Conservation (phyloP, 2,113 vertebrate genomes). For the Scatophagus argus region DNA sequence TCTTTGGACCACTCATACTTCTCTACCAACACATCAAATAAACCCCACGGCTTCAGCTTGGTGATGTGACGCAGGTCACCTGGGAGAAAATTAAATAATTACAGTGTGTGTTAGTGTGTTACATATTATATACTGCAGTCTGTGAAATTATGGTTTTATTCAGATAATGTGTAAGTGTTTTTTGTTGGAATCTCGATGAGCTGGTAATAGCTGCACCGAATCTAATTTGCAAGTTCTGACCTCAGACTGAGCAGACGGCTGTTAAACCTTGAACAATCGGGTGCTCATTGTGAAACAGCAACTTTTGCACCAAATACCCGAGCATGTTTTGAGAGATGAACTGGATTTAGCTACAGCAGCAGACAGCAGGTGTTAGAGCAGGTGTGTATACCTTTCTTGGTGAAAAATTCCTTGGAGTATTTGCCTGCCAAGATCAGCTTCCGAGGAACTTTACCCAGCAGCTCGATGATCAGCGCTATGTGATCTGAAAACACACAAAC, state of each 20-base stretch:
- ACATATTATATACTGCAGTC: neutral
- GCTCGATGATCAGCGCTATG: constrained; percentile 98
- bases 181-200: neutral
- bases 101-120: neutral
- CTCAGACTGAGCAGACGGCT: constrained; percentile 47
- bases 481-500: constrained; percentile 87
- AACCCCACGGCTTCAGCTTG: constrained; percentile 97
- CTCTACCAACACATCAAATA: constrained; percentile 93
- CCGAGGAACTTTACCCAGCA: constrained; percentile 96
- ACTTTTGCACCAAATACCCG: constrained; percentile 28
- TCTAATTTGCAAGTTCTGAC: constrained; percentile 19
- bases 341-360: constrained; percentile 21
- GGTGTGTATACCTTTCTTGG: constrained; percentile 93
- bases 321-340: constrained; percentile 9
- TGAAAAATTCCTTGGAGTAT: constrained; percentile 99
- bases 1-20: constrained; percentile 97
- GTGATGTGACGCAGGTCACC: constrained; percentile 98
- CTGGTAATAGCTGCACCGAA: constrained; percentile 26
- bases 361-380: constrained; percentile 12
- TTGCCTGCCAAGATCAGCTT: constrained; percentile 95
- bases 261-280: constrained; percentile 31
- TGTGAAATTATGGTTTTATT: neutral
- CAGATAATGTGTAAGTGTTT: neutral
- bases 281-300: constrained; percentile 34
- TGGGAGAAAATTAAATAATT: constrained; percentile 54